Conservation (phyloP, 1,140 invertebrate species). For the Drosophila suzukii region DNA sequence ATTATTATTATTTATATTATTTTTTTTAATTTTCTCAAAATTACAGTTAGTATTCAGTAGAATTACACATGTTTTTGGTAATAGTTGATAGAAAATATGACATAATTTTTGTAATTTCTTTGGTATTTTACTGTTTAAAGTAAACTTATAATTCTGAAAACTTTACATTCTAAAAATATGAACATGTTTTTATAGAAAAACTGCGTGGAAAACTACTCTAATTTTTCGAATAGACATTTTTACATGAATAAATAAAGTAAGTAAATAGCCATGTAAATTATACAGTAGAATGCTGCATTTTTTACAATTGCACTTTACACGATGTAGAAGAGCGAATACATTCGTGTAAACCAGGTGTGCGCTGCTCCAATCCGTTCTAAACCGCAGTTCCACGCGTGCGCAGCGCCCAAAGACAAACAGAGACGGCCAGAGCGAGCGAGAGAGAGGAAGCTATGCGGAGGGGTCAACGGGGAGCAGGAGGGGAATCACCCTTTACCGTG, state of each 20-base stretch:
- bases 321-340: not conserved
- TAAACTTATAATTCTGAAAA: too few species aligned
- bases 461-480: not conserved
- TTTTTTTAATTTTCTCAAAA: too few species aligned
- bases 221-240: not conserved
- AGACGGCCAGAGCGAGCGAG: not conserved
- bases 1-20: not conserved
- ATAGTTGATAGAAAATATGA: too few species aligned
- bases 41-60: too few species aligned
- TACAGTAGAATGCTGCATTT: not conserved
- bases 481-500: slow-evolving; percentile 50
- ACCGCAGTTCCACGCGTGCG: slow-evolving; percentile 18
- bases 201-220: not conserved
- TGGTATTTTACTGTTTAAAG: too few species aligned
- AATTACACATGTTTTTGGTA: too few species aligned
- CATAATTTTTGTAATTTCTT: too few species aligned
- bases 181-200: too few species aligned
- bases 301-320: not conserved
- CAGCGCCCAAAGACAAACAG: slow-evolving; percentile 5
- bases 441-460: not conserved
- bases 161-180: too few species aligned
- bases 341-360: not conserved
- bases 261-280: not conserved
- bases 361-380: slow-evolving; percentile 7
- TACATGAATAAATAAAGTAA: not conserved